These are phyloP conservation scores for Listronotus oregonensis DNA, from an alignment of 1,140 invertebrate genomes.

Conservation along the genomic window DNA sequence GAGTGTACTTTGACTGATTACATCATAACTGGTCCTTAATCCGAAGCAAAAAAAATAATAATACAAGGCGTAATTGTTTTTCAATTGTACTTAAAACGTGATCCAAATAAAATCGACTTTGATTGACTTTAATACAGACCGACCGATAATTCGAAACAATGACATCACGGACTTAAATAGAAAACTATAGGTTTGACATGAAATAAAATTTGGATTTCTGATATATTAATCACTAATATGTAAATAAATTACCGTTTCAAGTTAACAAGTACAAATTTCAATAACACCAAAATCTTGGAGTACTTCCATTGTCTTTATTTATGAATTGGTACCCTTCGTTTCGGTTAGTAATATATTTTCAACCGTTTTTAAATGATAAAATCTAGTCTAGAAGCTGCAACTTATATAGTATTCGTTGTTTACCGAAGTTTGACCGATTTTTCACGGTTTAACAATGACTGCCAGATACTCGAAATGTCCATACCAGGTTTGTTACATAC, in stretches of 20 bases:
- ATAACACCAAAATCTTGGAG: no score
- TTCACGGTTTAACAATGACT: no score
- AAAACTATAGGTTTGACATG: slow-evolving; percentile 1
- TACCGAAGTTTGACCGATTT: no score
- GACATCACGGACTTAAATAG: slow-evolving; percentile 24
- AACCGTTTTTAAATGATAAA: no score
- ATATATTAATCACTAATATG: not conserved
- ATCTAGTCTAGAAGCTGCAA: no score
- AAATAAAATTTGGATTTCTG: slow-evolving; percentile 1
- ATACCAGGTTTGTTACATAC: no score
- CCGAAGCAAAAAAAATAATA: slow-evolving; percentile 4
- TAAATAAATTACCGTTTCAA: not conserved
- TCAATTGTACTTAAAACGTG: slow-evolving; percentile 28
- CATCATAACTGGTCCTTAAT: slow-evolving; percentile 3
- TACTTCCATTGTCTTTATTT: no score
- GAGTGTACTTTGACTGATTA: not conserved
- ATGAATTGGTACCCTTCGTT: no score
- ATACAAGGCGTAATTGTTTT: slow-evolving; percentile 25
- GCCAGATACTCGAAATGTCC: no score
- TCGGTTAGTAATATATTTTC: no score
- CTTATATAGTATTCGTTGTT: no score
- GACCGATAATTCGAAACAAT: slow-evolving; percentile 18
- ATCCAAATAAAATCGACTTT: slow-evolving; percentile 26
- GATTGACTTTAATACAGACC: slow-evolving; percentile 19
- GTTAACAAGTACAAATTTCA: no score